These are phyloP conservation scores for Carcinoscorpius rotundicauda DNA, from an alignment of 1,140 invertebrate species.

Conservation along the genomic window DNA sequence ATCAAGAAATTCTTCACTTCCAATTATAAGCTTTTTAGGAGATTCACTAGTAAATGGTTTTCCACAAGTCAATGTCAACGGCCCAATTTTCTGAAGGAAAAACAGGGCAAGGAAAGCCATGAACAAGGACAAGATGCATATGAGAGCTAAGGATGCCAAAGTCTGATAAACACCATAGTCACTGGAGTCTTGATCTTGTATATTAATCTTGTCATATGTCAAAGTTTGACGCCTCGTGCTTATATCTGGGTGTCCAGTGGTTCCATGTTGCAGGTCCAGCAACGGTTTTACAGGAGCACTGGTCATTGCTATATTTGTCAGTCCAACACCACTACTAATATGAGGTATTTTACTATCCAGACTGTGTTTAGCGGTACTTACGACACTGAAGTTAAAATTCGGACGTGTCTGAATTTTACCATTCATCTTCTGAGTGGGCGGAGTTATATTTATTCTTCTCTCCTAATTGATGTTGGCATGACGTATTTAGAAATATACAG, in stretches of 20 bases:
- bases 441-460: not conserved
- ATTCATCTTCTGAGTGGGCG: constrained; percentile 17
- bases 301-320: constrained; percentile 15
- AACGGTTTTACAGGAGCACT: constrained; percentile 15
- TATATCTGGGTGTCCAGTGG: constrained; percentile 9
- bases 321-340: not conserved
- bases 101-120: constrained; percentile 67
- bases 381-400: constrained; percentile 50
- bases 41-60: not conserved
- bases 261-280: constrained; percentile 10
- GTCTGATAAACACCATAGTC: constrained; percentile 39
- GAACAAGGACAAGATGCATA: constrained; percentile 68
- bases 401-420: constrained; percentile 14
- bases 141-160: constrained; percentile 67
- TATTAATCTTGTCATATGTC: not conserved
- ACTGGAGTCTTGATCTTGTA: not conserved
- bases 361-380: constrained; percentile 54
- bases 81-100: constrained; percentile 64
- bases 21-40: constrained; percentile 37
- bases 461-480: too few relatives aligned
- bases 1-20: constrained; percentile 62
- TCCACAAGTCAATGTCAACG: not conserved
- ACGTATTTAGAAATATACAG: too few relatives aligned
- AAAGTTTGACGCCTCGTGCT: constrained; percentile 7
- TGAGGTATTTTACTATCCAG: constrained; percentile 39